Evolutionary conservation across 1,140 invertebrate genomes (phyloP), one percentile per base, ranked within the genome.

Genomic region (Saxidomus purpurata): DNA sequence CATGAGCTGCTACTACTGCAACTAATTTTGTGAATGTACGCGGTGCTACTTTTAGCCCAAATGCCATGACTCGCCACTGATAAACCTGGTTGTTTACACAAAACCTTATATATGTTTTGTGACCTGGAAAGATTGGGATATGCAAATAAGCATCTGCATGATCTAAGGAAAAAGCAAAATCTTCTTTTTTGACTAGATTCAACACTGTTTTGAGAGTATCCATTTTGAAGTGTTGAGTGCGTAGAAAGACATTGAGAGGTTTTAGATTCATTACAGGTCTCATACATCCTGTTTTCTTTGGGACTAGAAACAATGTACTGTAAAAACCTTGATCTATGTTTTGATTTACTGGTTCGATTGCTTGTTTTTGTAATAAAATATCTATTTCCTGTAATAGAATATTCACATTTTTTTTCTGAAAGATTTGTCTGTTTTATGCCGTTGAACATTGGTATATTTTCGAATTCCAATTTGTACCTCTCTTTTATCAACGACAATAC

Each of bases 121-220:
- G 34, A 22, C 31, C 38, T 49, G 67, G 84, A 86, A 76, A 77
- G 22, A 89, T 81, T 25, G 80, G 88, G 15, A 90, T 43, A 61
- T 90, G 89, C 19, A 90, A 13, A 67, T 90, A 90, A n/a, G 81
- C 89, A 63, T 90, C 89, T 61, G 6, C 28, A 15, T 85, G 81
- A 84, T 90, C 82, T 69, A 90, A 34, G 8, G 81, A 59, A 22
- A 85, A 38, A 11, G 82, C 69, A 43, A 4, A 90, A 63, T 90
- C 89, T 61, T 71, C 82, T 63, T 61, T 55, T 67, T 31, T 59
- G 4, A 85, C 61, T 40, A 79, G 25, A 63, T 86, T 83, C 28
- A 83, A n/a, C 3, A 90, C 81, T 67, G 40, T 77, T 63, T 67
- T 85, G 22, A 87, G 9, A 17, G 82, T 79, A 19, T 85, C 74